These are phyloP conservation scores for Oxystoma pomonae DNA, from an alignment of 2,888 invertebrate genomes.

Conservation along the genomic window DNA sequence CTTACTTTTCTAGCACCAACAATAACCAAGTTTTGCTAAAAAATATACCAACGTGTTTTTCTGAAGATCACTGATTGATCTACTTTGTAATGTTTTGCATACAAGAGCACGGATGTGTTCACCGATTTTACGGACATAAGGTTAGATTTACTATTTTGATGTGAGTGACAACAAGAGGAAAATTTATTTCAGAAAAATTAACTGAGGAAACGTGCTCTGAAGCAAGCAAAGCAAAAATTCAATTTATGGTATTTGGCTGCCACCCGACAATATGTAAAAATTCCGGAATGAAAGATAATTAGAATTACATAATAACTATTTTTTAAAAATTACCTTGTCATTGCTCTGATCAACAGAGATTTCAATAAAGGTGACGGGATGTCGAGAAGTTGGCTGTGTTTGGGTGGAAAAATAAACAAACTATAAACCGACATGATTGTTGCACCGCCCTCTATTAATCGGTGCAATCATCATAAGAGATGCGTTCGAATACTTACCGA, in stretches of 20 bases:
- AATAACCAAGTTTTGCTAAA: neutral
- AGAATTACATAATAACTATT: too few relatives aligned
- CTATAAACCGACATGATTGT: constrained; percentile 46
- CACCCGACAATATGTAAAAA: too few relatives aligned
- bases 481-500: too few relatives aligned
- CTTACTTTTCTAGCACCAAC: neutral
- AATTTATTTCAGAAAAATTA: too few relatives aligned
- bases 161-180: neutral
- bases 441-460: constrained; percentile 43
- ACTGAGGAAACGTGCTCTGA: too few relatives aligned
- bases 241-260: too few relatives aligned
- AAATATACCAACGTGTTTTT: constrained; percentile 25
- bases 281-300: too few relatives aligned
- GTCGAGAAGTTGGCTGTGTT: constrained; percentile 43
- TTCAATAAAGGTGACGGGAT: constrained; percentile 28
- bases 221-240: too few relatives aligned
- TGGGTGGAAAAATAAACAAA: constrained; percentile 48
- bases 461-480: too few relatives aligned
- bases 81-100: constrained; percentile 49
- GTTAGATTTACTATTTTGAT: constrained; percentile 33
- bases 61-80: constrained; percentile 47
- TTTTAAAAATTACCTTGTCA: too few relatives aligned
- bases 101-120: constrained; percentile 41
- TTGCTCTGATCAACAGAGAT: too few relatives aligned
- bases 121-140: constrained; percentile 44